phyloP scores from a whole-genome alignment of 2,888 invertebrate species.

The Pteria penguin region DNA sequence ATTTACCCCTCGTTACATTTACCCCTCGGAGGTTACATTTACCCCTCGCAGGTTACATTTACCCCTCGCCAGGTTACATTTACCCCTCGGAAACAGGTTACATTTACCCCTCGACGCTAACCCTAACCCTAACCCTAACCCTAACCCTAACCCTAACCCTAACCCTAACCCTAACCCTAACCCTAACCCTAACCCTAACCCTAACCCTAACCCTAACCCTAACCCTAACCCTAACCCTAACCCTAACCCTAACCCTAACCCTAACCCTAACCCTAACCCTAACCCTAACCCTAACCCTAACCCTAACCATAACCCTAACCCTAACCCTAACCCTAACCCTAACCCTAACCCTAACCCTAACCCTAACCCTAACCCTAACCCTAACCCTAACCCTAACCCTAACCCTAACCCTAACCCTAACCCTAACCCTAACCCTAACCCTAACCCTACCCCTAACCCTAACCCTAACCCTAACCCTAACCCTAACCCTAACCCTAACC shows the following conservation, averaged over 20 bases:
- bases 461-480: slow-evolving; percentile 54
- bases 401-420: slow-evolving; percentile 56
- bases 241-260: slow-evolving; percentile 30
- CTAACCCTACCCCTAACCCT: no score
- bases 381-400: slow-evolving; percentile 53
- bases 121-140: slow-evolving; percentile 14
- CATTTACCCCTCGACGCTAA: no score
- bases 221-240: not conserved
- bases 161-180: slow-evolving; percentile 8
- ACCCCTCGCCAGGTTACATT: no score
- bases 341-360: slow-evolving; percentile 62
- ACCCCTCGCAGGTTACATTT: no score
- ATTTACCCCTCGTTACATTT: no score
- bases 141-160: slow-evolving; percentile 25
- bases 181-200: slow-evolving; percentile 7
- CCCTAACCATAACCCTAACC: slow-evolving; percentile 53
- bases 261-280: slow-evolving; percentile 52
- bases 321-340: slow-evolving; percentile 57
- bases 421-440: slow-evolving; percentile 52
- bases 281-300: slow-evolving; percentile 47
- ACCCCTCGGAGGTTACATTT: no score
- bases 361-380: slow-evolving; percentile 55
- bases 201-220: not conserved
- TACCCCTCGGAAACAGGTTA: no score
- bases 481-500: slow-evolving; percentile 58